Conservation (phyloP, 2,888 invertebrate species). For the Meteorus colon region DNA sequence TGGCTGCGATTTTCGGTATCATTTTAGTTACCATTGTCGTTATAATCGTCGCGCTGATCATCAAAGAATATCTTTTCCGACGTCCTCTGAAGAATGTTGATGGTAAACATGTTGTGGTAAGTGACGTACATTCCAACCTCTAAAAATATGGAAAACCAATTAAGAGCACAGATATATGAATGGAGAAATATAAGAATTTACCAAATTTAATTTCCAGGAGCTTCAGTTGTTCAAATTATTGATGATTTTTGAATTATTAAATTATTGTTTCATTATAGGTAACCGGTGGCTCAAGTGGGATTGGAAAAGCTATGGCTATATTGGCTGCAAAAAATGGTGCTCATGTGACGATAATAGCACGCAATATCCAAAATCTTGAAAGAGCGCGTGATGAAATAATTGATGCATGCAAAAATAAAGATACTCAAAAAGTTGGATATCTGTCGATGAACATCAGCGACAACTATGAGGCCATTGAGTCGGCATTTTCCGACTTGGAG, state of each 20-base stretch:
- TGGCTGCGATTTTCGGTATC: slow-evolving; percentile 37
- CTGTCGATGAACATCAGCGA: slow-evolving; percentile 82
- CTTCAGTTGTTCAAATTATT: no score
- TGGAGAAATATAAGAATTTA: no score
- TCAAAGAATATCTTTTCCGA: slow-evolving; percentile 51
- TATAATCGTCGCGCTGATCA: slow-evolving; percentile 46
- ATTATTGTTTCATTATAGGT: slow-evolving; percentile 73
- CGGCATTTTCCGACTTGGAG: slow-evolving; percentile 78
- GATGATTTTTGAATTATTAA: not conserved
- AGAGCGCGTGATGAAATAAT: slow-evolving; percentile 78
- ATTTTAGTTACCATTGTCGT: slow-evolving; percentile 46
- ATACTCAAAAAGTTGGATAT: slow-evolving; percentile 78
- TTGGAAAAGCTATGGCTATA: slow-evolving; percentile 89
- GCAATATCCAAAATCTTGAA: slow-evolving; percentile 83
- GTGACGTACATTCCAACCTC: slow-evolving; percentile 35
- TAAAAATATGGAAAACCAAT: no score
- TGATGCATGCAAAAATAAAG: slow-evolving; percentile 71
- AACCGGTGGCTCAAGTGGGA: slow-evolving; percentile 97
- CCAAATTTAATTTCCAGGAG: no score
- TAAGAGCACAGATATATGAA: no score
- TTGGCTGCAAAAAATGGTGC: slow-evolving; percentile 88
- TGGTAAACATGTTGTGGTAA: slow-evolving; percentile 64
- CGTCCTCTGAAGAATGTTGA: slow-evolving; percentile 53
- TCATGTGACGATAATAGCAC: slow-evolving; percentile 91
- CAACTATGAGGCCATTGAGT: slow-evolving; percentile 78